Evolutionary conservation across 2,888 invertebrate species (phyloP).

Genomic region (Hydrotaea cyrtoneurina): DNA sequence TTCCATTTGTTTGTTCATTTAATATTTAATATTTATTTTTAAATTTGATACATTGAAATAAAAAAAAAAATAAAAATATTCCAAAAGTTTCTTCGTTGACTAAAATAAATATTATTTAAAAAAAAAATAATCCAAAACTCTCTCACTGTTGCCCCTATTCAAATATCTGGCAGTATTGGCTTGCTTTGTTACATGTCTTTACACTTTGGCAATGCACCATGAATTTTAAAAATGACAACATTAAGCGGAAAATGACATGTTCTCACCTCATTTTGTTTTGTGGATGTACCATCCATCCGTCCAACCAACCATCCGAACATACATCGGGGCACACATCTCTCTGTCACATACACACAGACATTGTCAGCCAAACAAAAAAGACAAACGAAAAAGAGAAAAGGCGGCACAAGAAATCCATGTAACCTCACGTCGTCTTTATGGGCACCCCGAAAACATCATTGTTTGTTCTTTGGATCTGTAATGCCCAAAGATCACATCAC

Average conservation of each 20-base stretch:
- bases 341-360: background rate
- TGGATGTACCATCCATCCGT: slow-evolving; percentile 6
- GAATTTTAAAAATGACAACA: slow-evolving; percentile 60
- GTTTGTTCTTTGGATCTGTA: slow-evolving; percentile 15
- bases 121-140: too few species aligned
- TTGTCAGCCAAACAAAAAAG: slow-evolving; percentile 4
- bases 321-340: background rate
- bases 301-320: too few species aligned
- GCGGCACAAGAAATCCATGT: slow-evolving; percentile 32
- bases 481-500: background rate
- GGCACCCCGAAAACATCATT: slow-evolving; percentile 5
- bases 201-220: slow-evolving; percentile 59
- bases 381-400: background rate
- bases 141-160: too few species aligned
- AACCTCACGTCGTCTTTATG: slow-evolving; percentile 48
- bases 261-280: slow-evolving; percentile 40
- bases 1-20: too few species aligned
- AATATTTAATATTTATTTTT: too few species aligned
- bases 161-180: background rate
- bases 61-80: too few species aligned
- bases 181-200: slow-evolving; percentile 41
- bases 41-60: too few species aligned
- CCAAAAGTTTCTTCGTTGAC: too few species aligned
- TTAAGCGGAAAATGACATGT: slow-evolving; percentile 46
- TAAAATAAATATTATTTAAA: too few species aligned